Conservation (phyloP, 2,888 invertebrate genomes). For the Ichneumoninae sp. region DNA sequence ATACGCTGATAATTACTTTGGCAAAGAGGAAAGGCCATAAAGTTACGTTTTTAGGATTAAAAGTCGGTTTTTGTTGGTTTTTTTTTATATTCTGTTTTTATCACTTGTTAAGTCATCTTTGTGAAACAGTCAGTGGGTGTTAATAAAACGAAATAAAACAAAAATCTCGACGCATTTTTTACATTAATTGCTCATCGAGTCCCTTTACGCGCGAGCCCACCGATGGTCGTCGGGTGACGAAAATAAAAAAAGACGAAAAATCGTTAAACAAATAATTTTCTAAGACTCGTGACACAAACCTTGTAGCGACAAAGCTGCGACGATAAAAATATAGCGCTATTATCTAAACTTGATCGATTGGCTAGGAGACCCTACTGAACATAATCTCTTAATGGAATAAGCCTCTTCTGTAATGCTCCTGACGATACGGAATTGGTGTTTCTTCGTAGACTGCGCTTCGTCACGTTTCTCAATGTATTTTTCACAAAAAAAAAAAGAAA, state of each 20-base stretch:
- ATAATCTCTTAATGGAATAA: conserved; percentile 19
- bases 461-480: conserved; percentile 43
- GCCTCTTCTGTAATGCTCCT: conserved; percentile 23
- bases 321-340: conserved; percentile 22
- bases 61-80: neutral
- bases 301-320: neutral
- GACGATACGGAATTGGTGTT: conserved; percentile 34
- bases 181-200: neutral
- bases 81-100: conserved; percentile 5
- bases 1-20: conserved; percentile 87
- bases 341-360: conserved; percentile 24
- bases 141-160: conserved; percentile 48
- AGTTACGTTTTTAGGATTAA: neutral
- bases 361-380: conserved; percentile 12
- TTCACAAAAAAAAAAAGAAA: neutral
- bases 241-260: neutral
- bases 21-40: conserved; percentile 85
- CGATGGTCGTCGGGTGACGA: neutral
- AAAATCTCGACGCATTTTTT: neutral
- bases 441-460: conserved; percentile 52
- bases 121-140: conserved; percentile 47
- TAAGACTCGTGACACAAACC: neutral
- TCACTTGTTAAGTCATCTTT: neutral
- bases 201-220: neutral
- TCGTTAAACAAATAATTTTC: neutral